Evolutionary conservation across 2,113 vertebrate species (phyloP), one percentile per base, ranked within the genome.

Genomic region (Hemichromis elongatus): DNA sequence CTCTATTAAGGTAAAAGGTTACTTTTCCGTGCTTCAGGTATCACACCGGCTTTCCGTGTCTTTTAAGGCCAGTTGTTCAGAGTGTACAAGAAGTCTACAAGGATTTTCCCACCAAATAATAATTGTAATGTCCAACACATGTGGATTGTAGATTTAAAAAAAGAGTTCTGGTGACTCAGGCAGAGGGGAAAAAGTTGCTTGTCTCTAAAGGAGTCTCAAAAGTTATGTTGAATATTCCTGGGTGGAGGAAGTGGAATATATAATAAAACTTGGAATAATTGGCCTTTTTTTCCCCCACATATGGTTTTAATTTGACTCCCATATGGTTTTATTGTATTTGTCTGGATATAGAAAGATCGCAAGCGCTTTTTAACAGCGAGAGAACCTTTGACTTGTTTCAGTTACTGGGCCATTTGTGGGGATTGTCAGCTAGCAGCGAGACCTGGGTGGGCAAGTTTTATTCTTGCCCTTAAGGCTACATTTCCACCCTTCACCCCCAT

Each of bases 121-220:
- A 89, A 92, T 91, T 81, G 85, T 86, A 94, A 92, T 86, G 79
- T 33, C 78, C 85, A 77, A 89, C 91, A 91, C 84, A 92, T 94
- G 94, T 88, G 54, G 54, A 42, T 50, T 24, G 52, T 70, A 82
- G 52, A 78, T 86, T 82, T 11, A 3, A 75, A 66, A 66, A 42
- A 42, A 50, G 14, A 45, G 47, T 56, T 85, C 54, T 89, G 83
- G 37, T 30, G 66, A 82, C 68, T 86, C 55, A 54, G 80, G 77
- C 19, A 37, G 14, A 4, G 26, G 82, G 81, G 78, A 89, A 91
- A 84, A 87, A 63, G 47, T 80, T 86, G 30, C 79, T 73, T 35
- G 50, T 85, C 80, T 85, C 59, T 68, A 57, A 90, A 79, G 9
- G 10, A 80, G 80, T 63, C 54, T 90, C 52, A 47, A 86, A 92